Conservation (phyloP, 1,140 invertebrate genomes). For the Leptopilina boulardi region DNA sequence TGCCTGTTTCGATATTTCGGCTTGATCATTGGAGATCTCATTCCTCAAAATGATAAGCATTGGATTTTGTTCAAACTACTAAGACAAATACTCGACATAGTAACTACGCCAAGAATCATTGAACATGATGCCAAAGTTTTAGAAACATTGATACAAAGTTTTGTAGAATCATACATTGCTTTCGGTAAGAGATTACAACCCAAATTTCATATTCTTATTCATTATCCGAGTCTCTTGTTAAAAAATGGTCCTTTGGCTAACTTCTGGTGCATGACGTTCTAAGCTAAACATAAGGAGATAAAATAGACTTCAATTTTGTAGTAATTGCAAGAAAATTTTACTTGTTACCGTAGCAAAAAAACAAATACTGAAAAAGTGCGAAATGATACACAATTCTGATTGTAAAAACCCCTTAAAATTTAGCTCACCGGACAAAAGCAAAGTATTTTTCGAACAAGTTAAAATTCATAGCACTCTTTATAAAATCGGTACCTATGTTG, state of each 20-base stretch:
- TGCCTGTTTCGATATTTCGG: conserved; percentile 1
- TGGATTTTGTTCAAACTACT: not conserved
- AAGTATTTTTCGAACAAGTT: not conserved
- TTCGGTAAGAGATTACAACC: not conserved
- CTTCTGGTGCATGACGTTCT: not conserved
- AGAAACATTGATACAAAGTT: not conserved
- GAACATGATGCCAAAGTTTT: not conserved
- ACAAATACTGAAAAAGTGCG: not conserved
- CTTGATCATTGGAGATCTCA: not conserved
- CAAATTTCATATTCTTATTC: not conserved
- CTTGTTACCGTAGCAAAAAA: not conserved
- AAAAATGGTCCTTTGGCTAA: not conserved
- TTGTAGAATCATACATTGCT: not conserved
- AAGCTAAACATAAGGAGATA: not conserved
- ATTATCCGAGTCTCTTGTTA: not conserved
- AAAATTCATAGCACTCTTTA: not conserved
- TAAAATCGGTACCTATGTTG: not conserved
- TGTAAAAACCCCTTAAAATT: not conserved
- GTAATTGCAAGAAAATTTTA: not conserved
- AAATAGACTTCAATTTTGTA: not conserved
- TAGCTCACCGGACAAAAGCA: conserved; percentile 1
- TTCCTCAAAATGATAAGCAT: not conserved
- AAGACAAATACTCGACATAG: not conserved
- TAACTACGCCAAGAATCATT: not conserved
- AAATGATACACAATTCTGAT: not conserved